Conservation (phyloP, 2,113 vertebrate genomes). For the Hylia prasina region DNA sequence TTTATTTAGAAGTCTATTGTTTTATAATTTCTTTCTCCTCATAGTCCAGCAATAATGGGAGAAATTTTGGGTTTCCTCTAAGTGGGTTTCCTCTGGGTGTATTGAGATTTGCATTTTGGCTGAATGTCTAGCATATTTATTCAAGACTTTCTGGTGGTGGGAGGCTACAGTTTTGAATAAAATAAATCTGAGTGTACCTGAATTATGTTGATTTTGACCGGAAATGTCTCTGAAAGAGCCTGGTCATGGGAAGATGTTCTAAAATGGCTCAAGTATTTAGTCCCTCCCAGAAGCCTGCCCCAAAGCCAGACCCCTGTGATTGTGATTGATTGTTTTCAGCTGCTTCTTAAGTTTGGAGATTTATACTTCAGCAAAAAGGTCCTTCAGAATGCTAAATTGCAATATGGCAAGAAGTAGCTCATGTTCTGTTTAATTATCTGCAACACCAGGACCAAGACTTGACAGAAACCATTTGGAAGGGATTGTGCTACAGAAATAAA, state of each 20-base stretch:
- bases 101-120: not conserved
- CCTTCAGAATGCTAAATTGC: not conserved
- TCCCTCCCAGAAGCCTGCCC: not conserved
- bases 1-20: not conserved
- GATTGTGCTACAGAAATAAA: not conserved
- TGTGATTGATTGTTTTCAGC: not conserved
- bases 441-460: not conserved
- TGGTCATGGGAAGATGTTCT: not conserved
- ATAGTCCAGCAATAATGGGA: not conserved
- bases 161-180: not conserved
- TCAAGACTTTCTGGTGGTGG: not conserved
- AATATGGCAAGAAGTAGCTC: not conserved
- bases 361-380: not conserved
- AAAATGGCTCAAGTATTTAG: not conserved
- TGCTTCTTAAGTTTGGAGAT: not conserved
- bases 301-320: not conserved
- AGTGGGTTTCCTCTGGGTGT: not conserved
- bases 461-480: not conserved
- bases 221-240: not conserved
- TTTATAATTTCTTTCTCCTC: not conserved
- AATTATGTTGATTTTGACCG: not conserved
- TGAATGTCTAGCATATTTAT: not conserved
- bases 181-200: not conserved
- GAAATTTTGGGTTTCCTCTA: not conserved
- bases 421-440: not conserved